These are phyloP conservation scores for Myotis planiceps DNA, from an alignment of 2,797 vertebrate genomes.

Conservation along the genomic window DNA sequence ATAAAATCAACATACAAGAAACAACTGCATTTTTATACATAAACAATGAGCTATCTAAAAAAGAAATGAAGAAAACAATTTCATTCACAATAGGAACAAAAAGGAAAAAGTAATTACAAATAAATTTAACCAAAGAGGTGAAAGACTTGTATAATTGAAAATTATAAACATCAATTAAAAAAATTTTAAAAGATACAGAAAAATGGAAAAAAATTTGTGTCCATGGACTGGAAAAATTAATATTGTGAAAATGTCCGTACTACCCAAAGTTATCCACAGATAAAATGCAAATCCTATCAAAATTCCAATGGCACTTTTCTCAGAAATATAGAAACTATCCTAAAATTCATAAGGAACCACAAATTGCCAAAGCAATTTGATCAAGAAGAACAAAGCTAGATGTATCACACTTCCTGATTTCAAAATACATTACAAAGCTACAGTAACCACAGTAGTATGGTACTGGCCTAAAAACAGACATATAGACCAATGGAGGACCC, in stretches of 20 bases:
- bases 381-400: neutral
- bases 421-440: neutral
- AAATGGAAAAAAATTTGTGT: neutral
- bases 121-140: neutral
- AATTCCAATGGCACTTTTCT: neutral
- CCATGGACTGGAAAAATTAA: neutral
- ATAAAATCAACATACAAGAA: neutral
- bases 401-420: neutral
- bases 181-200: neutral
- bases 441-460: neutral
- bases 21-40: neutral
- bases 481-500: neutral
- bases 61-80: neutral
- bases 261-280: neutral
- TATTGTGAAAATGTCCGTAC: neutral
- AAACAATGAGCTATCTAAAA: neutral
- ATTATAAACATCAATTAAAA: neutral
- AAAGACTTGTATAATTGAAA: neutral
- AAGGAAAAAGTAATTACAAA: neutral
- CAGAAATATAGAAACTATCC: neutral
- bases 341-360: neutral
- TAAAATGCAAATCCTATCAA: neutral
- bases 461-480: neutral
- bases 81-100: neutral
- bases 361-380: neutral